phyloP scores from a whole-genome alignment of 2,113 vertebrate species.

The Micronycteris hirsuta region DNA sequence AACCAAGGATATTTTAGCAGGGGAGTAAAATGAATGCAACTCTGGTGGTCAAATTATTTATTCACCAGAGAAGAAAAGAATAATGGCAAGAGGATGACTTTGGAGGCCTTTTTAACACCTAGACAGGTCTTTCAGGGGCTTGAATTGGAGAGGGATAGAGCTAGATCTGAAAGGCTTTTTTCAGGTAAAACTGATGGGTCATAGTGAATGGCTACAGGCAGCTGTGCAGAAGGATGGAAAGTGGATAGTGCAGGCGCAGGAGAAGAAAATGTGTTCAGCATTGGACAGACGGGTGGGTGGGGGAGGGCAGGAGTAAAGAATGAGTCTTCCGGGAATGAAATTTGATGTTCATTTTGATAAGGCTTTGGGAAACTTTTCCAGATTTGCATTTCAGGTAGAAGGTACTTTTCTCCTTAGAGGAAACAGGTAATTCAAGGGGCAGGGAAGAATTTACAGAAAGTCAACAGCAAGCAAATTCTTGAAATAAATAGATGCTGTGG shows the following conservation, averaged over 20 bases:
- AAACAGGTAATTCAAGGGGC: no score
- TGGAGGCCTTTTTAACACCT: no score
- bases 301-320: not conserved
- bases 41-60: accelerated
- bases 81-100: not conserved
- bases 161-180: not conserved
- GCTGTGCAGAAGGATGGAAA: not conserved
- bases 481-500: no score
- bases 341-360: not conserved
- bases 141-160: accelerated
- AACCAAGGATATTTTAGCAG: not conserved
- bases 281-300: accelerated
- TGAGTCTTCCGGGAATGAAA: not conserved
- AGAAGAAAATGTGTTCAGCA: accelerated
- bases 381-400: not conserved
- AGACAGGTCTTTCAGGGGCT: not conserved
- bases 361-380: not conserved
- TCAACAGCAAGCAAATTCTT: no score
- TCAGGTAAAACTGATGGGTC: not conserved
- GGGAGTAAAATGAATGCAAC: not conserved
- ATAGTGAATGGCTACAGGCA: not conserved
- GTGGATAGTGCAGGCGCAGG: no score
- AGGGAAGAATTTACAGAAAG: not conserved
- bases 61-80: accelerated
- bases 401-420: not conserved